These are phyloP conservation scores for Diachasma alloeum DNA, from an alignment of 1,140 invertebrate species.

Conservation along the genomic window DNA sequence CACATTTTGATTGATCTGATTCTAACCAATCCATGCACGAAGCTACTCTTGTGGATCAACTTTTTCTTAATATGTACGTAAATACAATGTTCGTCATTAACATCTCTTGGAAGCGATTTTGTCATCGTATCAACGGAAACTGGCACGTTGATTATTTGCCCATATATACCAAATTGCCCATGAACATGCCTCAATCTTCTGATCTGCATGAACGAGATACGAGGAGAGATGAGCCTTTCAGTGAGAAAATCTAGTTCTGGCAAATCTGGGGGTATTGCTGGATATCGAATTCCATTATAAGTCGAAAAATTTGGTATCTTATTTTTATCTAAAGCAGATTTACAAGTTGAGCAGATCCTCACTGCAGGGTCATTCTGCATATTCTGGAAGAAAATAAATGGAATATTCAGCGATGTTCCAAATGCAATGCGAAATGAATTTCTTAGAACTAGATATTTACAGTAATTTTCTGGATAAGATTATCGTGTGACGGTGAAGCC, in stretches of 20 bases:
- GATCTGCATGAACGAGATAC: slow-evolving; percentile 48
- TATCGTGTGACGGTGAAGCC: neutral
- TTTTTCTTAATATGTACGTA: slow-evolving; percentile 41
- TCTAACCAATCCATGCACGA: slow-evolving; percentile 19
- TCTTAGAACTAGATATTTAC: neutral
- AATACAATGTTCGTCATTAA: slow-evolving; percentile 50
- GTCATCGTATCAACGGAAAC: slow-evolving; percentile 50
- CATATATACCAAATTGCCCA: slow-evolving; percentile 47
- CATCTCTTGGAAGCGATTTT: slow-evolving; percentile 48
- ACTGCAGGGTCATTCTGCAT: slow-evolving; percentile 19
- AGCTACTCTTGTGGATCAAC: slow-evolving; percentile 40
- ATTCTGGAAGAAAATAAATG: too few relatives aligned
- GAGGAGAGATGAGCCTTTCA: slow-evolving; percentile 51
- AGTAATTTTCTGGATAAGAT: neutral
- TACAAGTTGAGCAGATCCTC: slow-evolving; percentile 32
- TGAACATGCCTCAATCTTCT: slow-evolving; percentile 47
- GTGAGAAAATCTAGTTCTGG: slow-evolving; percentile 46
- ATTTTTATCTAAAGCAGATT: slow-evolving; percentile 28
- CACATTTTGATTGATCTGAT: slow-evolving; percentile 33
- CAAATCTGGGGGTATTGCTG: slow-evolving; percentile 25
- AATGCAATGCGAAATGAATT: too few relatives aligned
- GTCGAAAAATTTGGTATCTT: neutral
- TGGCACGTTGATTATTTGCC: slow-evolving; percentile 56
- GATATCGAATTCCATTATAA: slow-evolving; percentile 22
- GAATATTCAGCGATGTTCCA: too few relatives aligned